Conservation (phyloP, 2,113 vertebrate species). For the Heloderma charlesbogerti region DNA sequence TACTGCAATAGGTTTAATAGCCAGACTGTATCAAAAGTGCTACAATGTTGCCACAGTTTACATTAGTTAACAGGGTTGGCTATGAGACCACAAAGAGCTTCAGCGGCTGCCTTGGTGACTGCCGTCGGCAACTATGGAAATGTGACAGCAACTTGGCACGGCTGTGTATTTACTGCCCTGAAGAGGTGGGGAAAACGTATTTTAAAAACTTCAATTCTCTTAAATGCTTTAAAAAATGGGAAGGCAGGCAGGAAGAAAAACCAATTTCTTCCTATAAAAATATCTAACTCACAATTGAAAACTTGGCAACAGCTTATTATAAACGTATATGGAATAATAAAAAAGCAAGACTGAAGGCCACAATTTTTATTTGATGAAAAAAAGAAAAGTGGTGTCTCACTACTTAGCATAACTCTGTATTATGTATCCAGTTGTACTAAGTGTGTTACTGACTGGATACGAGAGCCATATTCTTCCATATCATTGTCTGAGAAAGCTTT, state of each 20-base stretch:
- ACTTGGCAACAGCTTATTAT: too few relatives aligned
- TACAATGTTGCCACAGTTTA: constrained; percentile 19
- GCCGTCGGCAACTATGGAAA: constrained; percentile 33
- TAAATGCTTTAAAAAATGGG: constrained; percentile 13
- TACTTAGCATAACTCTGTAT: too few relatives aligned
- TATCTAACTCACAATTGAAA: too few relatives aligned
- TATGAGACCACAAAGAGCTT: not conserved
- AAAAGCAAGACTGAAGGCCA: too few relatives aligned
- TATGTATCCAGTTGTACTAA: too few relatives aligned
- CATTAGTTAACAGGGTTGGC: not conserved
- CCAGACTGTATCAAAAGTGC: constrained; percentile 31
- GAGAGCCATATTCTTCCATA: too few relatives aligned
- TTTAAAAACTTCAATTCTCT: not conserved
- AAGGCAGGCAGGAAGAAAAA: not conserved
- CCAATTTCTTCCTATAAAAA: too few relatives aligned
- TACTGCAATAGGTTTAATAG: constrained; percentile 31
- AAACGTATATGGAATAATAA: too few relatives aligned
- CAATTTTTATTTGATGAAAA: too few relatives aligned
- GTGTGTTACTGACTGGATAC: too few relatives aligned
- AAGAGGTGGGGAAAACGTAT: constrained; percentile 2
- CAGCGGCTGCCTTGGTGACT: not conserved
- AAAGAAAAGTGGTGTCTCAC: too few relatives aligned
- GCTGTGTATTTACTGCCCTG: constrained; percentile 25
- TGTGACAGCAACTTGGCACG: constrained; percentile 20
- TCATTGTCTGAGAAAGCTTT: too few relatives aligned